Conservation (phyloP, 2,797 vertebrate genomes). For the Characodon lateralis region DNA sequence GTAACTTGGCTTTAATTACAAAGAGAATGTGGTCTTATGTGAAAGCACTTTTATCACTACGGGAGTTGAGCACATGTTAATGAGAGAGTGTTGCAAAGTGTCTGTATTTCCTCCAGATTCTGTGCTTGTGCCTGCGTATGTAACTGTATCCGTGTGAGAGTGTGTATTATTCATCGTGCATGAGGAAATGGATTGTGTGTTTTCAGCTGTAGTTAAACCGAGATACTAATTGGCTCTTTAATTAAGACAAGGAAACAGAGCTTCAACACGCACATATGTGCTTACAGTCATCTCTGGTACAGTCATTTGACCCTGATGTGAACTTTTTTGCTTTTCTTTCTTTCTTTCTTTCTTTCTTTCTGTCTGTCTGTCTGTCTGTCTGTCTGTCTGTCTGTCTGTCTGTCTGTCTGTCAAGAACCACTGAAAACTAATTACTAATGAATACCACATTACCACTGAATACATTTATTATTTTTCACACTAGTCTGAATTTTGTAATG, state of each 20-base stretch:
- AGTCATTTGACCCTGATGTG: conserved; percentile 45
- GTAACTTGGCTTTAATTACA: conserved; percentile 30
- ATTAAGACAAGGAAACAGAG: conserved; percentile 66
- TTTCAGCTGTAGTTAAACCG: conserved; percentile 53
- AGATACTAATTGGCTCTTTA: conserved; percentile 67
- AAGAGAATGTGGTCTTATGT: conserved; percentile 39
- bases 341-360: neutral
- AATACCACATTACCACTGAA: no score
- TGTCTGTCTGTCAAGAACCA: neutral
- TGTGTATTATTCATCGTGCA: conserved; percentile 43
- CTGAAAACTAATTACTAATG: neutral
- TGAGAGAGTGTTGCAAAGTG: conserved; percentile 23
- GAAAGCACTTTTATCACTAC: conserved; percentile 35
- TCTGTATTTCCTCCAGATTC: conserved; percentile 23
- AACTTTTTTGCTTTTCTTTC: conserved; percentile 35
- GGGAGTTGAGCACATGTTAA: conserved; percentile 31
- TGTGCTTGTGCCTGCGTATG: conserved; percentile 18
- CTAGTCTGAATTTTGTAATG: neutral
- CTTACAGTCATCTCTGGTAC: conserved; percentile 12
- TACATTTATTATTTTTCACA: neutral
- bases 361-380: no score
- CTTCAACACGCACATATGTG: conserved; percentile 21
- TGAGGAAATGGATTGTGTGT: conserved; percentile 63
- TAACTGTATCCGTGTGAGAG: conserved; percentile 38
- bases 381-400: no score